Evolutionary conservation across 2,797 vertebrate genomes (phyloP).

Genomic region (Chlorospingus semifuscus): DNA sequence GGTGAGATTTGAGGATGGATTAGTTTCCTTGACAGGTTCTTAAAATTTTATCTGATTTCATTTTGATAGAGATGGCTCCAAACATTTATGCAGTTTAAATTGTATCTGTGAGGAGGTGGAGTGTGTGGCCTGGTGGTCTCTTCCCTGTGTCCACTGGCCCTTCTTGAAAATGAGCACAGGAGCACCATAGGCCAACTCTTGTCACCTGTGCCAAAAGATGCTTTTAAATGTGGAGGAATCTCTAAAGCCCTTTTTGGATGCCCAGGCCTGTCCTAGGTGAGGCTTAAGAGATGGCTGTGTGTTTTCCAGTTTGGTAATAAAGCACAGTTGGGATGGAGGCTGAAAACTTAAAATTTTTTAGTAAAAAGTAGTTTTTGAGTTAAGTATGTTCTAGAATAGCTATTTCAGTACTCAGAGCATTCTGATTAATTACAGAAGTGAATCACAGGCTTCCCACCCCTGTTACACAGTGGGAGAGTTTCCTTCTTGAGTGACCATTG

Average conservation of each 20-base stretch:
- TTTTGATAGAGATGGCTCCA: background rate
- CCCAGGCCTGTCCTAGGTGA: background rate
- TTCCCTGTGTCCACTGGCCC: background rate
- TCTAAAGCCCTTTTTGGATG: background rate
- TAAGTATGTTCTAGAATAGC: background rate
- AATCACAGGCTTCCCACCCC: background rate
- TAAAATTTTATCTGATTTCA: background rate
- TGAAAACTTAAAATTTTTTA: background rate
- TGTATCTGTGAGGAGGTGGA: background rate
- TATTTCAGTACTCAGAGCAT: background rate
- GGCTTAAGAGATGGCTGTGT: background rate
- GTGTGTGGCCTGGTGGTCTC: background rate
- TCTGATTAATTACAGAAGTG: background rate
- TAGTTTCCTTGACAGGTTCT: background rate
- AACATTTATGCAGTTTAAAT: background rate
- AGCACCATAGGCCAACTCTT: background rate
- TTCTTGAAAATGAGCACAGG: background rate
- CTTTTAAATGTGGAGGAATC: background rate
- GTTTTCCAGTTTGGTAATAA: background rate
- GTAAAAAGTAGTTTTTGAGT: background rate
- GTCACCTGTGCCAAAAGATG: background rate
- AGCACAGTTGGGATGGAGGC: background rate
- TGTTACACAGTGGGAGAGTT: accelerated
- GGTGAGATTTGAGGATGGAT: background rate
- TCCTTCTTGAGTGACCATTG: background rate